Evolutionary conservation across 2,888 invertebrate species (phyloP).

Genomic region (Drosophila niveifrons): DNA sequence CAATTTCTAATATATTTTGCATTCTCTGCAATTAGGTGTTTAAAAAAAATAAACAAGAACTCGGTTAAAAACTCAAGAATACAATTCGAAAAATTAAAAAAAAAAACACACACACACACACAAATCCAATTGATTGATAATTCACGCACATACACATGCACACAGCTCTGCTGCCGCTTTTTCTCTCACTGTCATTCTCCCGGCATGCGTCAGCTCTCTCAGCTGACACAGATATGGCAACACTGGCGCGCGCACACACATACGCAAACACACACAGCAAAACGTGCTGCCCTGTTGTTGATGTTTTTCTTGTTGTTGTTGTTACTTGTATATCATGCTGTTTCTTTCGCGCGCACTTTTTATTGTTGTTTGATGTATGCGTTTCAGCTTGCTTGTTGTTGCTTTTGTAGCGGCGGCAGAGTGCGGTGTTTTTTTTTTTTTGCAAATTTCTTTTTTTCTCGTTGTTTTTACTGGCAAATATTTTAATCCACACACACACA

Average conservation of each 20-base stretch:
- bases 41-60: constrained; percentile 13
- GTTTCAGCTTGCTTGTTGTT: constrained; percentile 31
- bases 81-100: neutral
- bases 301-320: constrained; percentile 44
- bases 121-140: constrained; percentile 15
- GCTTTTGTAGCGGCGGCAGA: constrained; percentile 31
- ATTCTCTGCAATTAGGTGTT: constrained; percentile 42
- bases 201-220: constrained; percentile 50
- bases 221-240: constrained; percentile 69
- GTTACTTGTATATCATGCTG: constrained; percentile 37
- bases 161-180: constrained; percentile 7
- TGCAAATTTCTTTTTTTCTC: constrained; percentile 43
- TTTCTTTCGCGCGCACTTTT: constrained; percentile 59
- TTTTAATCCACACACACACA: constrained; percentile 19
- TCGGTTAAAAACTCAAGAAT: constrained; percentile 17
- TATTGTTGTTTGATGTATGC: constrained; percentile 50
- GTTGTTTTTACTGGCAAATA: constrained; percentile 20
- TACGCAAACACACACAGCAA: constrained; percentile 31
- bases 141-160: neutral
- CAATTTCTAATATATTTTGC: constrained; percentile 49
- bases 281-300: constrained; percentile 55
- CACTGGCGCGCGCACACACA: constrained; percentile 43
- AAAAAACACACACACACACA: too few species aligned
- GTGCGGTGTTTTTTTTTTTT: constrained; percentile 40
- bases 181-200: constrained; percentile 19